phyloP scores from a whole-genome alignment of 1,140 invertebrate genomes.

The Camponotus vicinus region DNA sequence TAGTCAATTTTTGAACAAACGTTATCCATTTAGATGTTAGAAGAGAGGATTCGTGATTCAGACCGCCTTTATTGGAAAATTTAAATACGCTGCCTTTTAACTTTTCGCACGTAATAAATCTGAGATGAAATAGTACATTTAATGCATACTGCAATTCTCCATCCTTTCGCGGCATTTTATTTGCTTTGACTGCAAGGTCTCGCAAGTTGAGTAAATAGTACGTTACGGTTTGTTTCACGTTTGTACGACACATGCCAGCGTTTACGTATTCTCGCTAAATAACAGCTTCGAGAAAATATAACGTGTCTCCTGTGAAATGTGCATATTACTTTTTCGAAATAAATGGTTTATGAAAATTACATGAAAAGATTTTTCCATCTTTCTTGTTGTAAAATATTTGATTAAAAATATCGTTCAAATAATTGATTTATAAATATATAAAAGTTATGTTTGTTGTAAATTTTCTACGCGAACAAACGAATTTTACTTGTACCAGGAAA shows the following conservation, averaged over 20 bases:
- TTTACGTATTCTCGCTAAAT: background rate
- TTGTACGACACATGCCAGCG: background rate
- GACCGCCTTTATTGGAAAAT: background rate
- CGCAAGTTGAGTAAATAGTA: conserved; percentile 45
- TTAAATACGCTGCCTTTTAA: background rate
- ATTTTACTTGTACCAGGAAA: background rate
- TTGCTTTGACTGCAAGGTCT: conserved; percentile 40
- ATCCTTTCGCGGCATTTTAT: conserved; percentile 21
- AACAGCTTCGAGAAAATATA: conserved; percentile 18
- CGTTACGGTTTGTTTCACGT: conserved; percentile 38
- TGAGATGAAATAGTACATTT: conserved; percentile 22
- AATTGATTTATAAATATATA: background rate
- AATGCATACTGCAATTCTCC: conserved; percentile 21
- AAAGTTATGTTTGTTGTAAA: background rate
- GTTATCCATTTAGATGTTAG: background rate
- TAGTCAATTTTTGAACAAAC: background rate
- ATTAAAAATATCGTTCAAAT: background rate
- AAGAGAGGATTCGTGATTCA: background rate
- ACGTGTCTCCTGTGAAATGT: background rate
- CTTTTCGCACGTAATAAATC: conserved; percentile 28
- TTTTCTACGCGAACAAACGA: background rate
- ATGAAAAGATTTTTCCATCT: background rate
- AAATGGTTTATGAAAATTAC: conserved; percentile 1
- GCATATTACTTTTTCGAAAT: conserved; percentile 2
- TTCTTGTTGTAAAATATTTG: background rate